phyloP scores from a whole-genome alignment of 2,888 invertebrate species.

The Eupithecia insigniata region DNA sequence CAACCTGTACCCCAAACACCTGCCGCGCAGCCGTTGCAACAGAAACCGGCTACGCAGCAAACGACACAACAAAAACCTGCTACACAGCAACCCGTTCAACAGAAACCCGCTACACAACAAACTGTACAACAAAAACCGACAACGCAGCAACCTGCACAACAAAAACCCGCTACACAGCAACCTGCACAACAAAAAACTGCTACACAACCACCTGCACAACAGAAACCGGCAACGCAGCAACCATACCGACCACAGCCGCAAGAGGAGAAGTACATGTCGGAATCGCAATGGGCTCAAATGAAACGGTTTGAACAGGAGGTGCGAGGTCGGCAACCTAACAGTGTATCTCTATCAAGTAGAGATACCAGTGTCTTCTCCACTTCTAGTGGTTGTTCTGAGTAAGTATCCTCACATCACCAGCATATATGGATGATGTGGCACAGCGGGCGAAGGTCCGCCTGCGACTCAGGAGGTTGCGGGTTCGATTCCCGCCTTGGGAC shows the following conservation, averaged over 20 bases:
- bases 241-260: constrained; percentile 11
- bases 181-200: background rate
- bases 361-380: constrained; percentile 79
- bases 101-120: background rate
- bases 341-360: constrained; percentile 71
- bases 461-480: too few relatives aligned
- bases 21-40: background rate
- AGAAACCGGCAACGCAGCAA: background rate
- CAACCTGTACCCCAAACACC: background rate
- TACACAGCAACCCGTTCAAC: background rate
- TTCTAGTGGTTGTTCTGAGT: constrained; percentile 78
- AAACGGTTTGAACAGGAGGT: constrained; percentile 49
- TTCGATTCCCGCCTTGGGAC: too few relatives aligned
- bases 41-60: background rate
- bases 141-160: background rate
- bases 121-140: background rate
- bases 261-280: constrained; percentile 4
- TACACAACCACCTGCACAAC: background rate
- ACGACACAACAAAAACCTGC: background rate
- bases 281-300: constrained; percentile 47
- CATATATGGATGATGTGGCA: too few relatives aligned
- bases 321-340: constrained; percentile 53
- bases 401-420: constrained; percentile 34
- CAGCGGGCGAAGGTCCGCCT: too few relatives aligned
- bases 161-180: background rate